Evolutionary conservation across 2,113 vertebrate genomes (phyloP).

Genomic region (Menura novaehollandiae): DNA sequence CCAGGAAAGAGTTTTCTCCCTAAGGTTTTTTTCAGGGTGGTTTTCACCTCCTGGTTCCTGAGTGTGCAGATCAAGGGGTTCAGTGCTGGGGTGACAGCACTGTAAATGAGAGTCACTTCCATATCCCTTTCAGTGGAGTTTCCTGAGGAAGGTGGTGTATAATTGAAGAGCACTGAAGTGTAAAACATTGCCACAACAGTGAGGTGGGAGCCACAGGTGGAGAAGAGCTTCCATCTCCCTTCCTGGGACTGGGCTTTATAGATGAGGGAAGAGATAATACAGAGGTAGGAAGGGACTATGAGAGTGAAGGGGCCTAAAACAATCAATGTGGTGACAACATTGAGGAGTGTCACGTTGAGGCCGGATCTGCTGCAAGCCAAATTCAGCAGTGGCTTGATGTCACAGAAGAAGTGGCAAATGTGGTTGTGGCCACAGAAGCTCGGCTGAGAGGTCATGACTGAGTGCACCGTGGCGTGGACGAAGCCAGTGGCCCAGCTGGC

Average conservation of each 20-base stretch:
- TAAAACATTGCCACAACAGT: neutral
- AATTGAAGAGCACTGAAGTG: neutral
- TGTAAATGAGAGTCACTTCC: neutral
- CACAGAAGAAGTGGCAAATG: neutral
- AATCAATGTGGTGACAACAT: neutral
- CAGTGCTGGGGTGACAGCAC: neutral
- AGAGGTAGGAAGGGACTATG: neutral
- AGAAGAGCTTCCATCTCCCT: slow-evolving; percentile 4
- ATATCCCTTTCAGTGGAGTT: neutral
- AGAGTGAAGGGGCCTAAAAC: neutral
- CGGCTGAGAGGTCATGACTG: neutral
- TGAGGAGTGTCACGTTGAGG: neutral
- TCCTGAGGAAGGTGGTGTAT: neutral
- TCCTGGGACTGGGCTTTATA: neutral
- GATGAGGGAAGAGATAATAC: neutral
- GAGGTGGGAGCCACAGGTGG: neutral
- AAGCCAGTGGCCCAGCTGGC: neutral
- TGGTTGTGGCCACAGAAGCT: neutral
- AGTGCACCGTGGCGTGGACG: neutral
- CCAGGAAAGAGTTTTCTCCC: neutral
- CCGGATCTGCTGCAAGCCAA: neutral
- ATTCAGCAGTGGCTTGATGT: neutral
- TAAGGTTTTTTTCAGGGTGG: neutral
- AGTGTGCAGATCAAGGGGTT: slow-evolving; percentile 58
- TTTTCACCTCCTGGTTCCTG: slow-evolving; percentile 54